Percentiles rank a stretch among this genome's conserved stretches.
These are phyloP conservation scores for Lepidurus arcticus DNA, from an alignment of 1,140 invertebrate species.

Conservation along the genomic window DNA sequence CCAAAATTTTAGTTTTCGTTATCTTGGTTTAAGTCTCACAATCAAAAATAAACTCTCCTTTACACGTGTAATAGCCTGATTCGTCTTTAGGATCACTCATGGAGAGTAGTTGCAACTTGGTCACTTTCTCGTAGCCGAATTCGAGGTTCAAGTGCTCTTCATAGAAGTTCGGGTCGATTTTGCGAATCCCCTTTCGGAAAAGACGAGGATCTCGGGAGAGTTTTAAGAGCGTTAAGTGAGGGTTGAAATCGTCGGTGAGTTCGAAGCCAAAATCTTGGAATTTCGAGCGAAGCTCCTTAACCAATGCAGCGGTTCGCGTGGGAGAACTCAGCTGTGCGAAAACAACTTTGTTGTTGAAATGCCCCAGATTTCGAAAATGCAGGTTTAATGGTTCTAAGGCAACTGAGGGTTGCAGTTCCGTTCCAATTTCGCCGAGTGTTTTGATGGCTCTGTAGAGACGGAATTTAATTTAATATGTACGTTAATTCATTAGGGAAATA, in stretches of 20 bases:
- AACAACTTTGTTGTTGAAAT: conserved; percentile 31
- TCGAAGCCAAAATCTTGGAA: conserved; percentile 11
- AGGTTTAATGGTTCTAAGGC: neutral
- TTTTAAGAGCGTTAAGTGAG: conserved; percentile 33
- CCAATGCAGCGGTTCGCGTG: neutral
- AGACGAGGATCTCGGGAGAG: conserved; percentile 30
- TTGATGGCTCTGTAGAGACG: neutral
- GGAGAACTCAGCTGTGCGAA: conserved; percentile 5
- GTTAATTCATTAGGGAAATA: neutral
- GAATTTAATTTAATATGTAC: neutral
- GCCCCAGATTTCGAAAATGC: conserved; percentile 26
- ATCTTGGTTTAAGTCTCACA: neutral
- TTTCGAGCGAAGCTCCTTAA: conserved; percentile 6
- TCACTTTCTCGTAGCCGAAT: conserved; percentile 22
- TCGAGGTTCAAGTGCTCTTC: neutral
- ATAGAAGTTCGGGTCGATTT: conserved; percentile 17
- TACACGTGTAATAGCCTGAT: conserved; percentile 22
- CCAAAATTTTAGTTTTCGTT: neutral
- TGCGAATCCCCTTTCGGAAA: conserved; percentile 25
- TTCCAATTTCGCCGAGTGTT: conserved; percentile 1
- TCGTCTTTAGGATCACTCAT: conserved; percentile 32
- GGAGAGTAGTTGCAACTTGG: conserved; percentile 27
- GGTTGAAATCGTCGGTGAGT: conserved; percentile 30
- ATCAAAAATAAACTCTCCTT: conserved; percentile 33
- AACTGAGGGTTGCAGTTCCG: neutral